Percentiles rank a stretch among this genome's conserved stretches.
Evolutionary conservation across 2,888 invertebrate genomes (phyloP).

Genomic region (Exephanes ischioxanthus): DNA sequence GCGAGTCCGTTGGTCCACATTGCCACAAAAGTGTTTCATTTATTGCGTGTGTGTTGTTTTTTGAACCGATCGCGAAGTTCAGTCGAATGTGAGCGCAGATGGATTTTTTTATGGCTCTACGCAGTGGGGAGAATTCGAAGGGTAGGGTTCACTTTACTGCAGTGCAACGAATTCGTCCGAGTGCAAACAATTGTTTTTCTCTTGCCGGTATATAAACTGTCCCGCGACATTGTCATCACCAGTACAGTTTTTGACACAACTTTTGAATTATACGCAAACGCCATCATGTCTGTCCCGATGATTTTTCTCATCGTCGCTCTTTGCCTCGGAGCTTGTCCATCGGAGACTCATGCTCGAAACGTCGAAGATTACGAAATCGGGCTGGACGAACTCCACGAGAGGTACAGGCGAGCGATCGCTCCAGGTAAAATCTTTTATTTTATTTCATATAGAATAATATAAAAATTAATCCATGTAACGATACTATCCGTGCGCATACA

Average conservation of each 20-base stretch:
- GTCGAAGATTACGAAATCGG: neutral
- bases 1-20: no score
- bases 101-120: no score
- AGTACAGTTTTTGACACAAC: neutral
- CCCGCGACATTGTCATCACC: neutral
- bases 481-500: no score
- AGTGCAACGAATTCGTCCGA: neutral
- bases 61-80: no score
- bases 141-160: neutral
- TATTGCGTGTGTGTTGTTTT: no score
- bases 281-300: neutral
- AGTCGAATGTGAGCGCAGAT: no score
- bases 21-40: no score
- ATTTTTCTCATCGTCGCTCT: constrained; percentile 4
- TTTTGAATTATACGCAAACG: neutral
- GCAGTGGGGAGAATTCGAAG: no score
- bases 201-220: neutral
- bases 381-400: neutral
- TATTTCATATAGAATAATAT: neutral
- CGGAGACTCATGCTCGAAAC: neutral
- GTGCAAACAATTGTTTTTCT: neutral
- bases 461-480: no score
- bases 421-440: constrained; percentile 21
- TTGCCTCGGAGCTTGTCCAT: neutral
- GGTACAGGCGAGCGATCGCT: constrained; percentile 33